Evolutionary conservation across 2,797 vertebrate genomes (phyloP), one percentile per base, ranked within the genome.

Genomic region (Lepilemur septentrionalis): DNA sequence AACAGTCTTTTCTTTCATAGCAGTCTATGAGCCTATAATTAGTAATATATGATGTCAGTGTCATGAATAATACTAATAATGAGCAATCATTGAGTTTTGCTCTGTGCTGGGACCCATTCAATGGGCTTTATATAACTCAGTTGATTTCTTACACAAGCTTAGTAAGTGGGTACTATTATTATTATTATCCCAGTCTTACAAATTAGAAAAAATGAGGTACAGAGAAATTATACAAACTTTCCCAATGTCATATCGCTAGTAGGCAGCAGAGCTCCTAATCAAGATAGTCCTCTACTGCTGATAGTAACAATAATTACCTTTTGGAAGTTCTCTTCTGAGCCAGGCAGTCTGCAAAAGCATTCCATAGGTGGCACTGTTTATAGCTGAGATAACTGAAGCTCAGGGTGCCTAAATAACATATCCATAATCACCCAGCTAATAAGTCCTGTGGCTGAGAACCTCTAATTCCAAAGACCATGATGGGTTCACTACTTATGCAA

Each of bases 391-490:
- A n/a, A 46, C 25, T 52, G 50, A 85, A 50, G 22, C 41, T 84
- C 11, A 12, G 35, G 4, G 20, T 52, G 23, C 5, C 18, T 41
- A 25, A 48, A 7, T 9, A 25, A 38, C 0, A 8, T 70, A 25
- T 61, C 17, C 30, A 10, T 46, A 20, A 12, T 73, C 18, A 46
- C 12, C 8, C 15, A 55, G 7, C 22, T n/a, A 41, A 20, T 57
- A 11, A 61, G 9, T 41, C 10, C 48, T 20, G 7, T 12, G 80
- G 7, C 5, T 75, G 20, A 30, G 25, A 70, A 59, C 6, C 12
- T 28, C 28, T 38, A 65, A 50, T 75, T 38, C 28, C 32, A 67
- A 88, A 87, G 41, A 48, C 30, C 1, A 3, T 30, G 22, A 17
- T n/a, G 28, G 12, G 1, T 17, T 67, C 23, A n/a, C 15, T 4